Conservation (phyloP, 2,113 vertebrate species). For the Apeltes quadracus region DNA sequence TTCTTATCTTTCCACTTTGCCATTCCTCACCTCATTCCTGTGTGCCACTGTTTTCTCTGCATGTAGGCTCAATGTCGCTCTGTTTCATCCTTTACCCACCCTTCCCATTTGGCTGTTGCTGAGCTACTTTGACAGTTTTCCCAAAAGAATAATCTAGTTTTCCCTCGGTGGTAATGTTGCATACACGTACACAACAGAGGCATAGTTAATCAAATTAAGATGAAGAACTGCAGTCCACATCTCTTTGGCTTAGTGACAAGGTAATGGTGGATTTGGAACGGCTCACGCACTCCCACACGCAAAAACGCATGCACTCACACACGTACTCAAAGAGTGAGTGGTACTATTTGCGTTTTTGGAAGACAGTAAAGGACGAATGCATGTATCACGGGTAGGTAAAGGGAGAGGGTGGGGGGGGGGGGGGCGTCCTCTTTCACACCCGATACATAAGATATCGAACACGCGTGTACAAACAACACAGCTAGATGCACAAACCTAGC, state of each 20-base stretch:
- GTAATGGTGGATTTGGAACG: slow-evolving; percentile 25
- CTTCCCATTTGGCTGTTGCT: slow-evolving; percentile 24
- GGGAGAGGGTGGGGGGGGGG: slow-evolving; percentile 30
- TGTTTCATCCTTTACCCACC: slow-evolving; percentile 30
- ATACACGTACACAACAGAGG: slow-evolving; percentile 14
- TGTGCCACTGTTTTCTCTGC: slow-evolving; percentile 6
- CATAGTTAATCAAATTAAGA: slow-evolving; percentile 33
- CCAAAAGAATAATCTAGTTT: slow-evolving; percentile 38
- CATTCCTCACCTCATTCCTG: background rate
- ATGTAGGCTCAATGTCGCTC: slow-evolving; percentile 19
- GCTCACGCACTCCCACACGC: slow-evolving; percentile 13
- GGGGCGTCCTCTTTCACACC: no score
- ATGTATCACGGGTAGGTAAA: slow-evolving; percentile 57
- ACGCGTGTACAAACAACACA: slow-evolving; percentile 14
- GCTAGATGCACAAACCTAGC: slow-evolving; percentile 27
- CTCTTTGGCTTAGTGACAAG: slow-evolving; percentile 36
- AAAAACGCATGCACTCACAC: background rate
- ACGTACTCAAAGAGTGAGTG: slow-evolving; percentile 9
- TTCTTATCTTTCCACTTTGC: slow-evolving; percentile 27
- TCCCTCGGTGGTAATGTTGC: slow-evolving; percentile 14
- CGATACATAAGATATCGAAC: slow-evolving; percentile 48
- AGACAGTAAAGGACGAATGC: slow-evolving; percentile 69
- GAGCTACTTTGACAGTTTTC: slow-evolving; percentile 42
- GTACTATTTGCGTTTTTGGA: slow-evolving; percentile 42
- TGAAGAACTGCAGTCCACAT: slow-evolving; percentile 2